Evolutionary conservation across 2,113 vertebrate species (phyloP).

Genomic region (Promerops cafer): DNA sequence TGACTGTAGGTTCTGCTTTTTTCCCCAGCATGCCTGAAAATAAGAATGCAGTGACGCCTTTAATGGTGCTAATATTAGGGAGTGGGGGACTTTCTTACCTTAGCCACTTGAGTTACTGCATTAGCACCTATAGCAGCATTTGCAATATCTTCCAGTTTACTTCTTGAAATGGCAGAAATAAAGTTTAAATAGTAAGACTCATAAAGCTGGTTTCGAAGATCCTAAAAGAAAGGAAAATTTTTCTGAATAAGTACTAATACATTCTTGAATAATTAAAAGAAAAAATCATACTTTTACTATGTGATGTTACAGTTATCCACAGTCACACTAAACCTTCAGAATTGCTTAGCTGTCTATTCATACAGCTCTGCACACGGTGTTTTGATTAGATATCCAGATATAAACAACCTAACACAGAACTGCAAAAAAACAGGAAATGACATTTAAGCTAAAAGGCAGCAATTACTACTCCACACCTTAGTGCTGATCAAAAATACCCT

Average conservation of each 20-base stretch:
- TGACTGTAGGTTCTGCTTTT: not conserved
- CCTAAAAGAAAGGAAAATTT: slow-evolving; percentile 70
- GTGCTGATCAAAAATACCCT: not conserved
- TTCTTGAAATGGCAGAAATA: slow-evolving; percentile 97
- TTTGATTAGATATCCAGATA: not conserved
- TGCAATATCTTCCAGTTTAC: slow-evolving; percentile 97
- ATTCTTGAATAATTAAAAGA: not conserved
- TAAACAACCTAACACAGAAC: not conserved
- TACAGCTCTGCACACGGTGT: not conserved
- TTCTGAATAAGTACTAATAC: not conserved
- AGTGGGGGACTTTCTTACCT: slow-evolving; percentile 74
- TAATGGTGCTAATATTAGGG: not conserved
- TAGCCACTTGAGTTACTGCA: slow-evolving; percentile 90
- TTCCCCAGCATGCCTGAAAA: not conserved
- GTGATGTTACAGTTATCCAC: not conserved
- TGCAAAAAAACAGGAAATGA: not conserved
- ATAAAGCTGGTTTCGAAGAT: slow-evolving; percentile 93
- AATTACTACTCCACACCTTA: not conserved
- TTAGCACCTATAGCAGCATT: slow-evolving; percentile 91
- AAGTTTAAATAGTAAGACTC: slow-evolving; percentile 98
- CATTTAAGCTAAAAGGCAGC: not conserved
- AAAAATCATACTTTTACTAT: not conserved
- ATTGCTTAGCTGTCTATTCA: not conserved
- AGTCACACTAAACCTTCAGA: not conserved
- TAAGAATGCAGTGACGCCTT: not conserved